Conservation (phyloP, 2,888 invertebrate species). For the Eurytoma adleriae region DNA sequence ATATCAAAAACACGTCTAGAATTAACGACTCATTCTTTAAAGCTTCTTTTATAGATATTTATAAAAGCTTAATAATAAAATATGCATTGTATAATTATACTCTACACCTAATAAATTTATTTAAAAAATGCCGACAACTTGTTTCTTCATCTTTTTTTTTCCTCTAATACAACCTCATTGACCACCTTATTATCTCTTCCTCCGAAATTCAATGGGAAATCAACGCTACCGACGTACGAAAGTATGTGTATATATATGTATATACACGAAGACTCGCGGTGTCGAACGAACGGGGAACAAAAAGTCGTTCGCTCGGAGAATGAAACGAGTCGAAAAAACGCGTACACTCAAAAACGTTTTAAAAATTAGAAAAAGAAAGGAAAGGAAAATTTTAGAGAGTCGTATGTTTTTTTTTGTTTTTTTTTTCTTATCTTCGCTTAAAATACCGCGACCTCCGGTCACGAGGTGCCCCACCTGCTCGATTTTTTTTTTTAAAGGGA, state of each 20-base stretch:
- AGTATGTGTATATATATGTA: not conserved
- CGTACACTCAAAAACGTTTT: not conserved
- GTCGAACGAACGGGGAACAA: not conserved
- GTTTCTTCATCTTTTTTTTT: not conserved
- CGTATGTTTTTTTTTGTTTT: conserved; percentile 1
- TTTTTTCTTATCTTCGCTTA: conserved; percentile 1
- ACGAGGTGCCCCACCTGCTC: conserved; percentile 18
- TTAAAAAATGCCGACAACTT: conserved; percentile 26
- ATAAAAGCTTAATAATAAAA: conserved; percentile 55
- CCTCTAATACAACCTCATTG: not conserved
- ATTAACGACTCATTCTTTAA: conserved; percentile 48
- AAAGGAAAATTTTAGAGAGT: conserved; percentile 44
- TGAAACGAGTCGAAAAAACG: not conserved
- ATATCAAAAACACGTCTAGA: conserved; percentile 55
- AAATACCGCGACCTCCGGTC: conserved; percentile 29
- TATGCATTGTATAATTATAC: conserved; percentile 40
- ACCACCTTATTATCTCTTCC: no score
- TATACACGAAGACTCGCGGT: not conserved
- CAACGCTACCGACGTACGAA: not conserved
- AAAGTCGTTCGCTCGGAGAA: not conserved
- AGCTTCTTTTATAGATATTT: conserved; percentile 55
- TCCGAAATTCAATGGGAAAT: no score
- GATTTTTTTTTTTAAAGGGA: conserved; percentile 22
- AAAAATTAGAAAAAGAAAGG: not conserved
- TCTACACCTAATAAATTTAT: conserved; percentile 45